A percentile compares a stretch with the other conserved stretches of the same genome.
These are phyloP conservation scores for Dynastes grantii DNA, from an alignment of 2,888 invertebrate species.

Conservation along the genomic window DNA sequence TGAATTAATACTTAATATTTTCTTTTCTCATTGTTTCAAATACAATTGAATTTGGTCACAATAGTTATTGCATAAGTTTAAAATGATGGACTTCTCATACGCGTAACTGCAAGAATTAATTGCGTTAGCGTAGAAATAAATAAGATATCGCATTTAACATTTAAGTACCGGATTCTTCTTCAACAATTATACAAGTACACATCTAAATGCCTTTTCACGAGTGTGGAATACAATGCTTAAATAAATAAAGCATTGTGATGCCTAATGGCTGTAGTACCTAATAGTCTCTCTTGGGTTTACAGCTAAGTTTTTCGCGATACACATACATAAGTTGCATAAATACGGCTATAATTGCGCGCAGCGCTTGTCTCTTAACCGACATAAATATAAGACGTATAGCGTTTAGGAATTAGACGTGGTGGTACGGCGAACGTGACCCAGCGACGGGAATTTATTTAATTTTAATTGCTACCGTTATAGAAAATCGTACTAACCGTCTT, in stretches of 20 bases:
- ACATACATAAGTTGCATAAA: conserved; percentile 34
- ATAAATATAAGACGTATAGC: conserved; percentile 22
- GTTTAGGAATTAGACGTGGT: conserved; percentile 13
- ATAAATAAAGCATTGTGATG: conserved; percentile 38
- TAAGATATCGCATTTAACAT: conserved; percentile 3
- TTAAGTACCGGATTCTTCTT: conserved; percentile 18
- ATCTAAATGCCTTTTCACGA: conserved; percentile 21
- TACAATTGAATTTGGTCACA: no score
- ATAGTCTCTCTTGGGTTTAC: conserved; percentile 10
- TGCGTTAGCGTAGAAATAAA: not conserved
- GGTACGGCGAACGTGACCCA: conserved; percentile 47
- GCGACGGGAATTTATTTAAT: conserved; percentile 51
- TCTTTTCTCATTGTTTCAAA: no score
- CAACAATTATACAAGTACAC: conserved; percentile 5
- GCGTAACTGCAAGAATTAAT: not conserved
- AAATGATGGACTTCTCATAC: not conserved
- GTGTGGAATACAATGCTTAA: conserved; percentile 39
- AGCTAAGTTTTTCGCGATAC: conserved; percentile 34
- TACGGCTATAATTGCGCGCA: conserved; percentile 35
- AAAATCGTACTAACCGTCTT: conserved; percentile 51
- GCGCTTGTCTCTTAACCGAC: not conserved
- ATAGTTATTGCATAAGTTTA: no score
- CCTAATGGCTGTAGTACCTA: not conserved
- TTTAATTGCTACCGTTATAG: conserved; percentile 54
- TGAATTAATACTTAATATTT: no score